Evolutionary conservation across 2,888 invertebrate species (phyloP).

Genomic region (Clostera curtula): DNA sequence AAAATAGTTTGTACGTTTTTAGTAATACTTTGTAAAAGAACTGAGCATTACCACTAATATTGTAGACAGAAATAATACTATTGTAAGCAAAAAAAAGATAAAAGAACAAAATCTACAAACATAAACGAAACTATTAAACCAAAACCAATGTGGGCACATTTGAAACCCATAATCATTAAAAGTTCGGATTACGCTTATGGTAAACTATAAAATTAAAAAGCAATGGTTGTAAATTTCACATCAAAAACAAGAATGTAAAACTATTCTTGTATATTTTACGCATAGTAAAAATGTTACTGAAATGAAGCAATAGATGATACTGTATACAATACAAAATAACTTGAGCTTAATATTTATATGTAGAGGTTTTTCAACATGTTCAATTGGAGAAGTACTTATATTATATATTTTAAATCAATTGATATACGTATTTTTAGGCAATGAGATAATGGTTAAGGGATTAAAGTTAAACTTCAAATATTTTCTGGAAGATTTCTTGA

Average conservation of each 20-base stretch:
- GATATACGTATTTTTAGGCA: too few relatives aligned
- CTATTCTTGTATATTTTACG: conserved; percentile 26
- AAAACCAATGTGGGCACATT: conserved; percentile 9
- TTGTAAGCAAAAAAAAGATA: conserved; percentile 1
- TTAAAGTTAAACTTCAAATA: too few relatives aligned
- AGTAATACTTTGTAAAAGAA: too few relatives aligned
- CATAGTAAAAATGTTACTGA: conserved; percentile 9
- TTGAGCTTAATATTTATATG: too few relatives aligned
- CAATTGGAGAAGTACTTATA: too few relatives aligned
- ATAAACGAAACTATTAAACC: conserved; percentile 5
- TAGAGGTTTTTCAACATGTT: too few relatives aligned
- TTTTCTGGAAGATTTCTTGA: too few relatives aligned
- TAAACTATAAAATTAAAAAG: conserved; percentile 37
- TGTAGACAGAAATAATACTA: not conserved
- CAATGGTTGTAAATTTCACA: conserved; percentile 29
- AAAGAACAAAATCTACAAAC: conserved; percentile 7
- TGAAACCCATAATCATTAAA: conserved; percentile 18
- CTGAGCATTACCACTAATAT: not conserved
- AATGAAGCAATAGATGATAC: too few relatives aligned
- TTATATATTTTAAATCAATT: too few relatives aligned
- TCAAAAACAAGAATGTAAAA: conserved; percentile 18
- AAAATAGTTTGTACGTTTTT: too few relatives aligned
- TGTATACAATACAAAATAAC: too few relatives aligned
- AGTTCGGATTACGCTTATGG: conserved; percentile 28
- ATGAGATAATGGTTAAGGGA: too few relatives aligned